A percentile compares a stretch with the other conserved stretches of the same genome.
Conservation (phyloP, 2,113 vertebrate species). For the Xenus cinereus region DNA sequence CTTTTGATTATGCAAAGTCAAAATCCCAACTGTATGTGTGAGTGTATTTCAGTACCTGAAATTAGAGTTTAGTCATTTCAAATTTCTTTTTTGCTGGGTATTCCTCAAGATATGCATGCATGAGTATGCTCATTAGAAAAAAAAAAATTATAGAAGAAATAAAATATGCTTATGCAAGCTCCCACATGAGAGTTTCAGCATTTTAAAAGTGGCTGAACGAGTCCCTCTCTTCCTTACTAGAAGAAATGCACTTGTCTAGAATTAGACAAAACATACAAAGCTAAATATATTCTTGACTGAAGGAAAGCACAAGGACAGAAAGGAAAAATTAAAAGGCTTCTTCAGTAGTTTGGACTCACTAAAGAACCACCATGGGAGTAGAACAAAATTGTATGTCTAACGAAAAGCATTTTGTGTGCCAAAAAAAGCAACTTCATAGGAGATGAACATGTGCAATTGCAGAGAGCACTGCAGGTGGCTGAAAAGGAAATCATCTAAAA, state of each 20-base stretch:
- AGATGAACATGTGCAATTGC: conserved; percentile 61
- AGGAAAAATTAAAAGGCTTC: conserved; percentile 17
- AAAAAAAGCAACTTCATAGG: conserved; percentile 60
- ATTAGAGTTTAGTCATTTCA: background rate
- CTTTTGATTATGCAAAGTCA: background rate
- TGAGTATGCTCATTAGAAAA: background rate
- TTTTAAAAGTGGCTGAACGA: background rate
- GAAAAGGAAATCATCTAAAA: conserved; percentile 58
- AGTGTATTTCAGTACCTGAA: background rate
- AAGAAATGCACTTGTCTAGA: conserved; percentile 8
- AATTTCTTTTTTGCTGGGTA: background rate
- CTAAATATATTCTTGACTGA: conserved; percentile 3
- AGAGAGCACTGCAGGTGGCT: conserved; percentile 66
- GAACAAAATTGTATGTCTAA: conserved; percentile 15
- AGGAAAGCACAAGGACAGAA: conserved; percentile 2
- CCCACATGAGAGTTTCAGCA: background rate
- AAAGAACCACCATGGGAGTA: conserved; percentile 36
- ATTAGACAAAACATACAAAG: conserved; percentile 7
- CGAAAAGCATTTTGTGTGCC: conserved; percentile 35
- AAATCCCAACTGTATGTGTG: background rate
- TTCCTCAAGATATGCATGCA: background rate
- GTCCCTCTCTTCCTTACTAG: background rate
- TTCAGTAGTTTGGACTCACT: conserved; percentile 46
- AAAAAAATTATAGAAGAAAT: background rate
- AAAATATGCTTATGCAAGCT: background rate